phyloP scores from a whole-genome alignment of 2,113 vertebrate genomes.

The Ondatra zibethicus region DNA sequence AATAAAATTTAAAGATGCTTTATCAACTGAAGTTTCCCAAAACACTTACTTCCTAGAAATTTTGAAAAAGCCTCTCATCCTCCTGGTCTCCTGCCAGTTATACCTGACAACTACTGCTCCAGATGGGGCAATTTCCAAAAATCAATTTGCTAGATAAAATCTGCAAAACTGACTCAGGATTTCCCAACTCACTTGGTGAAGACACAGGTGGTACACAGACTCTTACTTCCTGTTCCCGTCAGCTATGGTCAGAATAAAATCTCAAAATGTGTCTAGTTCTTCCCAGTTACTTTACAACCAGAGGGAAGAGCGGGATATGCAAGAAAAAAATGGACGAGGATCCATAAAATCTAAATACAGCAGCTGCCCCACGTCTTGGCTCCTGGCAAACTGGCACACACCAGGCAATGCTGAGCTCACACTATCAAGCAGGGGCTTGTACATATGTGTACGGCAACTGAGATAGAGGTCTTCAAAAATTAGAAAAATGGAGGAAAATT shows the following conservation, averaged over 20 bases:
- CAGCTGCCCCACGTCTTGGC: background rate
- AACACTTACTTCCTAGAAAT: constrained; percentile 17
- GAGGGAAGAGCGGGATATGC: background rate
- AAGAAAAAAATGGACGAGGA: constrained; percentile 7
- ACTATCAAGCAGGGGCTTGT: background rate
- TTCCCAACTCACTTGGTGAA: background rate
- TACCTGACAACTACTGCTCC: background rate
- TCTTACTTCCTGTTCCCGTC: background rate
- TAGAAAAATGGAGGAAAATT: background rate
- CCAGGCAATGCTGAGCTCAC: background rate
- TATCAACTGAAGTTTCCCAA: background rate
- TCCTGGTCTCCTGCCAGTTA: background rate
- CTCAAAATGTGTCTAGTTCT: background rate
- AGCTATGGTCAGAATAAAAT: background rate
- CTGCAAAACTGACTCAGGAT: background rate
- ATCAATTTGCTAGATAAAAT: background rate
- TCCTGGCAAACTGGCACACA: background rate
- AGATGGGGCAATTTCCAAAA: background rate
- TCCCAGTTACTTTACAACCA: background rate
- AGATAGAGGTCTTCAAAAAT: constrained; percentile 34
- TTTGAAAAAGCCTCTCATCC: background rate
- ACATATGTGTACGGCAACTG: background rate
- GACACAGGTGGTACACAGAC: background rate
- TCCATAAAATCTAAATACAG: constrained; percentile 23
- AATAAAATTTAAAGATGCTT: background rate